Base-by-base conservation (phyloP, 2,113 vertebrate genomes). In the Xerus inauris region DNA sequence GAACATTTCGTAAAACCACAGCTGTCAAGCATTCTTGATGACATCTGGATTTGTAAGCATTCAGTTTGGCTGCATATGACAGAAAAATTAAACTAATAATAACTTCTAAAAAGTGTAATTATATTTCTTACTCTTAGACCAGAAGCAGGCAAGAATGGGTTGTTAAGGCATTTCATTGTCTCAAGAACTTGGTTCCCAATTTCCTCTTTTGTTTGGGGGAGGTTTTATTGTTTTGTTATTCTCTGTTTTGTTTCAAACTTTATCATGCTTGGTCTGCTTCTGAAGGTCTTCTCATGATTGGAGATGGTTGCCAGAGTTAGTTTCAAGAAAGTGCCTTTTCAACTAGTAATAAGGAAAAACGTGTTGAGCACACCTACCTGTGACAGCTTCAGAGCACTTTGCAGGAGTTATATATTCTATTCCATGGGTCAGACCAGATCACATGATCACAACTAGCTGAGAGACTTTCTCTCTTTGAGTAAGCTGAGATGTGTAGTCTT, bases 331-430 rank as follows among this genome's bases (percentile, higher is more conserved):
- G 6, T 9, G 11, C 4, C 11, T 20, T 35, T 54, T 22, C 13
- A 35, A 6, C 26, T 24, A 28, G 12, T 2, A 35, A 49, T 40
- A 40, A 42, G 26, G 69, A 28, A 16, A 26, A 49, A 38, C 9
- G 6, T 0, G 1, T 4, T 6, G 1, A 12, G 10, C 4, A 28
- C 4, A 67, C 1, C 17, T n/a, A 57, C 4, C 7, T 8, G 2
- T 19, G 11, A 28, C 0, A 1, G 0, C 1, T 47, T 40, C 35
- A 35, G 32, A 67, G 28, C 6, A 35, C 35, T 17, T 72, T 11
- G 7, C 2, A 0, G 82, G 28, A 67, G 67, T 54, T 65, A 30
- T 51, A 14, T 38, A 9, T 12, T 10, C 1, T 8, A 13, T 40
- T 30, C 14, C 24, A 1, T 6, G 11, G 45, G 8, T 45, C 26